These are phyloP conservation scores for Pachliopta kotzebuea DNA, from an alignment of 2,888 invertebrate genomes.

Conservation along the genomic window DNA sequence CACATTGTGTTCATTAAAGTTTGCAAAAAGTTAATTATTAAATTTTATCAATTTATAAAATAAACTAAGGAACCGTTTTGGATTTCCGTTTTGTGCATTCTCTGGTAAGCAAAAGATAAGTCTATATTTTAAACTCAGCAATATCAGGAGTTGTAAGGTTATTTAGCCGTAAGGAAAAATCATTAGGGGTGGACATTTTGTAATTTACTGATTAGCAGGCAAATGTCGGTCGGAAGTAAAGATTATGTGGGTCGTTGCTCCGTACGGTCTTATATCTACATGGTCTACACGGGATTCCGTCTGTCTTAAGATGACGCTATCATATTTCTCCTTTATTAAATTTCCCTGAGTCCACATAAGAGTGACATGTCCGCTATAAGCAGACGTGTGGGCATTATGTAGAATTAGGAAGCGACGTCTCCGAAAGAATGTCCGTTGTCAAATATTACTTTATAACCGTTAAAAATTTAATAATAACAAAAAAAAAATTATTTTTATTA, in stretches of 20 bases:
- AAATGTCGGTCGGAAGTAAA: slow-evolving; percentile 42
- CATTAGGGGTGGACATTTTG: slow-evolving; percentile 37
- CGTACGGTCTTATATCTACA: slow-evolving; percentile 33
- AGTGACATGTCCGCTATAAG: slow-evolving; percentile 59
- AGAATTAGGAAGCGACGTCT: slow-evolving; percentile 15
- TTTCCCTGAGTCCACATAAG: slow-evolving; percentile 54
- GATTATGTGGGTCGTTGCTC: slow-evolving; percentile 40
- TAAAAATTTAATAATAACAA: no score
- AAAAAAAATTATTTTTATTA: no score
- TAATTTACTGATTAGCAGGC: slow-evolving; percentile 43
- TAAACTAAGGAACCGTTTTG: no score
- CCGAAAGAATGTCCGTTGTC: background rate
- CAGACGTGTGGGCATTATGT: slow-evolving; percentile 48
- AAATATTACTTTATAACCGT: background rate
- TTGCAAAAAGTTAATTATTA: no score
- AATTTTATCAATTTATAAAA: no score
- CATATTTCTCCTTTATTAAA: slow-evolving; percentile 72
- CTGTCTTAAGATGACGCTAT: slow-evolving; percentile 57
- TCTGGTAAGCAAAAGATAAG: background rate
- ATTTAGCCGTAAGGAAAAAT: slow-evolving; percentile 32
- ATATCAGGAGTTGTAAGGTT: background rate
- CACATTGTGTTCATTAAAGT: no score
- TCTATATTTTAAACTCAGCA: background rate
- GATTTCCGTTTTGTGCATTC: no score
- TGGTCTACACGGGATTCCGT: slow-evolving; percentile 40